Evolutionary conservation across 2,888 invertebrate species (phyloP).

Genomic region (Limnephilus marmoratus): DNA sequence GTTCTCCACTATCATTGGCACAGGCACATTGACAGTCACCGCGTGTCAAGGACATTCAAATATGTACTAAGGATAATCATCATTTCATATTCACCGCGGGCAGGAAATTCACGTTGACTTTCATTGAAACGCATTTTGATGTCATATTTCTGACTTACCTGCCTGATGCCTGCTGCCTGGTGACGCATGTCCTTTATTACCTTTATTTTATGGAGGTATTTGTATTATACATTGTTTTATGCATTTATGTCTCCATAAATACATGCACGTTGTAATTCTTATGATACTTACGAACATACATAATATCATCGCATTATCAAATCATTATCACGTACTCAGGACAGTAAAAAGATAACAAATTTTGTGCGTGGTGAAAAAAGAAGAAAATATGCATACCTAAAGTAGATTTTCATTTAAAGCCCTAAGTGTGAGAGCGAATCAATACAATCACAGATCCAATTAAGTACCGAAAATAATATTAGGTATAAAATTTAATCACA

Average conservation of each 20-base stretch:
- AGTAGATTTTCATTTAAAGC: not conserved
- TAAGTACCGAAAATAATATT: too few relatives aligned
- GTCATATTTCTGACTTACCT: conserved; percentile 28
- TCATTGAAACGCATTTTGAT: conserved; percentile 47
- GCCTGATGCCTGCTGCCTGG: not conserved
- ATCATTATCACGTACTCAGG: not conserved
- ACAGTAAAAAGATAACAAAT: too few relatives aligned
- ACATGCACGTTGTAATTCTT: not conserved
- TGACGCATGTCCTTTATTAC: not conserved
- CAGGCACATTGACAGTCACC: conserved; percentile 57
- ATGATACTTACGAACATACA: not conserved
- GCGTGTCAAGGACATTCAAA: conserved; percentile 62
- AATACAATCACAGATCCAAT: too few relatives aligned
- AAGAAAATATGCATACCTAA: not conserved
- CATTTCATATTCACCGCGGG: conserved; percentile 57
- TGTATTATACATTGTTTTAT: not conserved
- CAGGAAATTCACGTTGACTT: conserved; percentile 42
- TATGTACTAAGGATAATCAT: conserved; percentile 11
- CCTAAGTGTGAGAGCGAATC: too few relatives aligned
- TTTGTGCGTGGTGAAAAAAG: too few relatives aligned
- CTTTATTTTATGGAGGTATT: not conserved
- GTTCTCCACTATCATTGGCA: not conserved
- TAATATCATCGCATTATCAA: not conserved
- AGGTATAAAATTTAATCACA: too few relatives aligned
- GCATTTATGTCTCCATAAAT: not conserved